Evolutionary conservation across 2,113 vertebrate species (phyloP).

Genomic region (Cottus gobio): DNA sequence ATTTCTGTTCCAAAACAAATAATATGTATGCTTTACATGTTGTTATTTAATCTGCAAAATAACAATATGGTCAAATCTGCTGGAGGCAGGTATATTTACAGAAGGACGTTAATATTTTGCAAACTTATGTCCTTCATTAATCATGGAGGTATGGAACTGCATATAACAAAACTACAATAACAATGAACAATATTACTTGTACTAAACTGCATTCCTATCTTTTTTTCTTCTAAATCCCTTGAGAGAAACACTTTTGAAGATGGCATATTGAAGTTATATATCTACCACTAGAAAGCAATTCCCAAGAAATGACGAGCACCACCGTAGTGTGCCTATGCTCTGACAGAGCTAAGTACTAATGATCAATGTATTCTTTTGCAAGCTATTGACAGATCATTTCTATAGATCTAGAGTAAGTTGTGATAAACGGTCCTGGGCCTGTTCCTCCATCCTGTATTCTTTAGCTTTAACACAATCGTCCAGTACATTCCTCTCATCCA

Average conservation of each 20-base stretch:
- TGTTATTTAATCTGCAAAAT: background rate
- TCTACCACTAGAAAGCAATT: slow-evolving; percentile 2
- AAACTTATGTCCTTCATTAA: background rate
- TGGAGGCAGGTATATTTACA: background rate
- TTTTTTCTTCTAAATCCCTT: background rate
- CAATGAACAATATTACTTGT: slow-evolving; percentile 1
- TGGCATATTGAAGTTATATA: slow-evolving; percentile 17
- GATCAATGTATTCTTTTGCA: slow-evolving; percentile 15
- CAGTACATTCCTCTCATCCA: slow-evolving; percentile 13
- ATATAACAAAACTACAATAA: slow-evolving; percentile 1
- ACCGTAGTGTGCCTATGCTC: background rate
- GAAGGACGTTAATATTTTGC: background rate
- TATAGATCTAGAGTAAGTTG: slow-evolving; percentile 11
- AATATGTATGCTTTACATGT: background rate
- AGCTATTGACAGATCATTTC: slow-evolving; percentile 18
- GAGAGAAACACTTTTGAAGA: slow-evolving; percentile 3
- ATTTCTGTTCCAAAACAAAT: background rate
- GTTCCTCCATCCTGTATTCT: background rate
- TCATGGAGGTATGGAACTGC: background rate
- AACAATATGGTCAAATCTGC: background rate
- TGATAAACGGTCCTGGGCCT: slow-evolving; percentile 16
- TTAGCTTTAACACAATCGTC: slow-evolving; percentile 16
- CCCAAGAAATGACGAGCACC: slow-evolving; percentile 3
- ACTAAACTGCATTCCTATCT: slow-evolving; percentile 3
- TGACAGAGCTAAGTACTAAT: slow-evolving; percentile 13